phyloP scores from a whole-genome alignment of 2,113 vertebrate species.

The Alethe diademata region DNA sequence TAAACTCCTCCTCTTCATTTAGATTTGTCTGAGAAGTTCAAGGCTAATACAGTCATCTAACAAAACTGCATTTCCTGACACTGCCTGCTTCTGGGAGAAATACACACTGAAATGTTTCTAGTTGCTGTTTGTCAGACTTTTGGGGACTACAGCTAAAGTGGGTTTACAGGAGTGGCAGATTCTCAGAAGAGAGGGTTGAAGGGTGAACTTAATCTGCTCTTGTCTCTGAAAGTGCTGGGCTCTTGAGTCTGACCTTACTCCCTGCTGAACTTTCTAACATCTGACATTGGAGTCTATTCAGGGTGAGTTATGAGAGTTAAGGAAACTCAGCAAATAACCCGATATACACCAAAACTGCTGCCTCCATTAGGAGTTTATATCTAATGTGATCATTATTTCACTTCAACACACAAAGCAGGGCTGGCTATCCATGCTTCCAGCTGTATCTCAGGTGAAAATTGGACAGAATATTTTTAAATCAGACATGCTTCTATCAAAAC shows the following conservation, averaged over 20 bases:
- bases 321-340: not conserved
- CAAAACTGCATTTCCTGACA: conserved; percentile 6
- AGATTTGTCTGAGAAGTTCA: conserved; percentile 20
- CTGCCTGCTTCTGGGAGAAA: not conserved
- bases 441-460: not conserved
- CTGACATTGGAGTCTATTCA: not conserved
- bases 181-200: not conserved
- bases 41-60: conserved; percentile 6
- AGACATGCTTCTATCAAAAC: not conserved
- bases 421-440: not conserved
- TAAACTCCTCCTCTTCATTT: not conserved
- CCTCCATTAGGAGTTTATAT: not conserved
- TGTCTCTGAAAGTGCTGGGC: not conserved
- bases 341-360: not conserved
- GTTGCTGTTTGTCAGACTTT: not conserved
- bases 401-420: not conserved
- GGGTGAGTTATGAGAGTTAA: not conserved
- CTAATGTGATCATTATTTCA: not conserved
- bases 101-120: not conserved
- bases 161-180: not conserved
- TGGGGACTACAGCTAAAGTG: not conserved
- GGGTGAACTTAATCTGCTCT: conserved; percentile 33
- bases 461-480: rapidly evolving
- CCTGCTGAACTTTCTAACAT: not conserved
- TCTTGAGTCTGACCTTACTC: conserved; percentile 7